Evolutionary conservation across 1,140 invertebrate genomes (phyloP), one percentile per base, ranked within the genome.

Genomic region (Brachionus paranguensis): DNA sequence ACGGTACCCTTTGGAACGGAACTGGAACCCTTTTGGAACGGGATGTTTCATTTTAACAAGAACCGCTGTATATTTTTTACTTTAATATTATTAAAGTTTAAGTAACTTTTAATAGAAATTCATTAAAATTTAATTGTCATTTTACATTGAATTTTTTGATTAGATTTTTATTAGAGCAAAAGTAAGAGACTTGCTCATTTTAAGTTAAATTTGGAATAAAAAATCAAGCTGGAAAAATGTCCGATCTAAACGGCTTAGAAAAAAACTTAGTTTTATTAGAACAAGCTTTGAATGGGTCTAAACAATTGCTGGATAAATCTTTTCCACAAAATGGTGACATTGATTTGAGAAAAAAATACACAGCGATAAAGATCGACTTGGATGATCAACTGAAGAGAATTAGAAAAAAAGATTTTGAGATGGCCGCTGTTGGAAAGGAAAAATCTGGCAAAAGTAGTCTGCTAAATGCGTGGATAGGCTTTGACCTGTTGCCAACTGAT

Each of bases 361-460:
- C 3, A 2, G 64, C 33, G 27, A 5, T 68, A 68, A 72, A 72
- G 17, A 11, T 17, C 12, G 68, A 72, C 14, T 72, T 72, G 68
- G 68, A 72, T 41, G 68, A 72, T 33, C 33, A 37, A 41, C 43
- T 72, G 27, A 72, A 72, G 8, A 8, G 33, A 6, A 11, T 72
- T 14, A 33, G 33, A 72, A 76, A 76, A 76, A 76, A 47, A 47
- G 41, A 76, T 11, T 76, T 76, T 50, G 72, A 76, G 11, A 47
- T 76, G 24, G 72, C 43, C 43, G 27, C 27, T 47, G 43, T 76
- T 47, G 72, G 72, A 17, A 45, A 47, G 20, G 72, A 76, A 76
- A 76, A 76, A 76, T 17, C 72, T 8, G 72, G 72, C 8, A 76
- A 76, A 27, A 76, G 41, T 27, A 24, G 17, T 4, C 47, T 76